Evolutionary conservation across 2,113 vertebrate genomes (phyloP).

Genomic region (Otis tarda): DNA sequence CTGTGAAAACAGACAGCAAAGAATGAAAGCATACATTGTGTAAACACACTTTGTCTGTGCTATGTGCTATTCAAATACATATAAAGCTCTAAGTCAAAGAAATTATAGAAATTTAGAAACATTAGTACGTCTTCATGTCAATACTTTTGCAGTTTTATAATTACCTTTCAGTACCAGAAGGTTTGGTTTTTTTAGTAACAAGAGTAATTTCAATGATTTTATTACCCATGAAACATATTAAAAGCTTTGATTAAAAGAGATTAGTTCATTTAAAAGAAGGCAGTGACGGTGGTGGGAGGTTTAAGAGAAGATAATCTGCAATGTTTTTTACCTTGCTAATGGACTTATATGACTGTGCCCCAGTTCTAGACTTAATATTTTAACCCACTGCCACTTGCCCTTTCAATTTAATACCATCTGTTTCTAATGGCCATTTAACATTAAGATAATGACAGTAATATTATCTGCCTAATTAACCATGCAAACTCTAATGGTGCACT

Average conservation of each 20-base stretch:
- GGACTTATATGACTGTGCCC: conserved; percentile 57
- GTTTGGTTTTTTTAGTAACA: conserved; percentile 57
- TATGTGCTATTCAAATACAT: not conserved
- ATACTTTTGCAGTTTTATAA: conserved; percentile 62
- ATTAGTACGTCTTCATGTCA: conserved; percentile 54
- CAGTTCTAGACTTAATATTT: conserved; percentile 45
- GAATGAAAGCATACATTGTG: not conserved
- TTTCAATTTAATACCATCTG: conserved; percentile 66
- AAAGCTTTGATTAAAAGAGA: conserved; percentile 64
- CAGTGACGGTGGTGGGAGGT: not conserved
- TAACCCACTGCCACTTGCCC: conserved; percentile 43
- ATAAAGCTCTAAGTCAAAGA: conserved; percentile 40
- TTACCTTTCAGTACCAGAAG: conserved; percentile 57
- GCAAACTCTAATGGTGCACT: conserved; percentile 71
- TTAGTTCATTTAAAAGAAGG: conserved; percentile 24
- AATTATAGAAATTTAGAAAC: conserved; percentile 34
- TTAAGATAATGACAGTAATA: conserved; percentile 76
- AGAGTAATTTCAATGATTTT: conserved; percentile 57
- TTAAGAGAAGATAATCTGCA: conserved; percentile 52
- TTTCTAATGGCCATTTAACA: conserved; percentile 77
- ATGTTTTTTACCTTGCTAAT: conserved; percentile 74
- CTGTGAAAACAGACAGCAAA: not conserved
- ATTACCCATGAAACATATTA: conserved; percentile 69
- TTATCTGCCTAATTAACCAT: conserved; percentile 75
- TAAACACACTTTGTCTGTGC: not conserved